A percentile compares a stretch with the other conserved stretches of the same genome.
phyloP scores from a whole-genome alignment of 2,797 vertebrate species.

The Labroides dimidiatus region DNA sequence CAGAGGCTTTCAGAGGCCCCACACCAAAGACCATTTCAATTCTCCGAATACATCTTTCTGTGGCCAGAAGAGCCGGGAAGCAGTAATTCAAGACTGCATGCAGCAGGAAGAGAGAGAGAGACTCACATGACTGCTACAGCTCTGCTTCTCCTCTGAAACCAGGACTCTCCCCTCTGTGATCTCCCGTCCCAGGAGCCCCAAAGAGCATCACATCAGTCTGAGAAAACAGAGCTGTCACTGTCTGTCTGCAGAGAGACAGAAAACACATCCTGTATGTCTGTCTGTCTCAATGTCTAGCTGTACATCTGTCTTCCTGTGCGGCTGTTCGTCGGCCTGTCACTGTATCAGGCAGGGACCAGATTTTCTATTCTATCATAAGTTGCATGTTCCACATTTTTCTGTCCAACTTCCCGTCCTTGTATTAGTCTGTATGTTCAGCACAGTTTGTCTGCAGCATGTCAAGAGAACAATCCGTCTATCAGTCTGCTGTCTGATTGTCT shows the following conservation, averaged over 20 bases:
- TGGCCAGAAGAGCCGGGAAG: constrained; percentile 35
- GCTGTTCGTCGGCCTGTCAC: background rate
- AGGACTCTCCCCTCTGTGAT: constrained; percentile 57
- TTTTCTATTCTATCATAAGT: too few relatives aligned
- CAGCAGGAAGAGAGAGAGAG: constrained; percentile 25
- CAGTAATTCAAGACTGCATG: constrained; percentile 48
- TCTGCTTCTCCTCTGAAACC: constrained; percentile 59
- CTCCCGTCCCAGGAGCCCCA: constrained; percentile 57
- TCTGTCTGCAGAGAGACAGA: constrained; percentile 5
- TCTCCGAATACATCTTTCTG: constrained; percentile 66
- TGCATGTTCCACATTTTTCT: too few relatives aligned
- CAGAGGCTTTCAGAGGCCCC: constrained; percentile 45
- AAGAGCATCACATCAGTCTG: constrained; percentile 55
- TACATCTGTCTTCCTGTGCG: background rate
- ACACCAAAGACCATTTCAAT: constrained; percentile 55
- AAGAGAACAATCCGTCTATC: background rate
- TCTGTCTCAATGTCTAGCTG: constrained; percentile 38
- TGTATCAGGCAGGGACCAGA: background rate
- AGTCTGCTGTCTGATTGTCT: background rate
- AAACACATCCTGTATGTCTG: background rate
- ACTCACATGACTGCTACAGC: constrained; percentile 63
- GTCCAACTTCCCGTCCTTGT: background rate
- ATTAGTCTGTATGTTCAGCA: background rate
- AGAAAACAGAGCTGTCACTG: constrained; percentile 71
- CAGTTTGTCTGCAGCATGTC: background rate